Percentiles rank a stretch among this genome's conserved stretches.
Conservation (phyloP, 2,113 vertebrate species). For the Paramormyrops kingsleyae region DNA sequence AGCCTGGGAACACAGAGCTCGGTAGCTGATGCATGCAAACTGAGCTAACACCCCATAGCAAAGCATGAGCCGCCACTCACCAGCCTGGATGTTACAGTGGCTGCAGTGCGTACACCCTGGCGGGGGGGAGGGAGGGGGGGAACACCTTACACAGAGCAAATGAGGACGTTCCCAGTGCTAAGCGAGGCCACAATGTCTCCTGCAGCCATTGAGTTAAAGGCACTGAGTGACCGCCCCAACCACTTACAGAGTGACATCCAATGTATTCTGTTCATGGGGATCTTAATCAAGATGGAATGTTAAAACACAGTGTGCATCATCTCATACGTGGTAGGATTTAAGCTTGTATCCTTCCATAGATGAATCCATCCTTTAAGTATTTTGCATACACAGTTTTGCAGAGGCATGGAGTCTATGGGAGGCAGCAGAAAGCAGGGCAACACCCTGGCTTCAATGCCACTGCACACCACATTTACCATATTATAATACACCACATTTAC, state of each 20-base stretch:
- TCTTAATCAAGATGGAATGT: neutral
- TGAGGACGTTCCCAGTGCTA: neutral
- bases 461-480: neutral
- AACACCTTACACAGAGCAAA: neutral
- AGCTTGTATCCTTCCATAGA: neutral
- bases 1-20: neutral
- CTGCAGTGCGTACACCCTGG: slow-evolving; percentile 18
- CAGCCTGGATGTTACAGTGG: slow-evolving; percentile 1
- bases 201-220: neutral
- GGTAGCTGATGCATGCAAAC: neutral
- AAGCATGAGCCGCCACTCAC: slow-evolving; percentile 5
- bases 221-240: neutral
- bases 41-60: neutral
- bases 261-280: neutral
- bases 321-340: neutral
- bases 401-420: neutral
- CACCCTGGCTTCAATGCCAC: neutral
- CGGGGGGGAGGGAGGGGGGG: neutral
- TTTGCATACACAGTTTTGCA: neutral
- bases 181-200: neutral
- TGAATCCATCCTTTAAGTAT: neutral
- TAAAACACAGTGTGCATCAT: neutral
- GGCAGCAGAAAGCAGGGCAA: neutral
- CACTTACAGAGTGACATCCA: neutral
- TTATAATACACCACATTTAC: neutral